Percentiles rank a stretch among this genome's conserved stretches.
Conservation (phyloP, 2,888 invertebrate genomes). For the Oscheius sp. region DNA sequence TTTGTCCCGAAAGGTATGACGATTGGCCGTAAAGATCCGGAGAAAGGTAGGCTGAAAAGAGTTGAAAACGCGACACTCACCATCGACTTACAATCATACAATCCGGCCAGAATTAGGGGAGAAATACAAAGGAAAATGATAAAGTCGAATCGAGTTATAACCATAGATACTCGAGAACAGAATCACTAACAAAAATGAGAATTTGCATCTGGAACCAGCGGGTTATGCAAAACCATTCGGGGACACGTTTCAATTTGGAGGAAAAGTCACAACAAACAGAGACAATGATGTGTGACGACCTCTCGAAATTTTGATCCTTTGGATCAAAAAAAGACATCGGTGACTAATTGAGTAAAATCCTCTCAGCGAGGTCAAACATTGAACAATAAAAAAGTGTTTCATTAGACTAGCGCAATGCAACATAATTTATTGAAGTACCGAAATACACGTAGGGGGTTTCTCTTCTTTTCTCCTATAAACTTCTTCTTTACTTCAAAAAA, state of each 20-base stretch:
- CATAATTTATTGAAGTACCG: slow-evolving; percentile 11
- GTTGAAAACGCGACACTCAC: background rate
- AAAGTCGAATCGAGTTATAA: background rate
- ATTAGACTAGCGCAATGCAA: too few relatives aligned
- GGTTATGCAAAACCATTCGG: slow-evolving; percentile 9
- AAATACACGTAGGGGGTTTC: slow-evolving; percentile 24
- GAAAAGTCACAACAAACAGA: too few relatives aligned
- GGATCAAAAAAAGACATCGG: too few relatives aligned
- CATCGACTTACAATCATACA: slow-evolving; percentile 6
- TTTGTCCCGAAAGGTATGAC: too few relatives aligned
- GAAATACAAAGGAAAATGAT: background rate
- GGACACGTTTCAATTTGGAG: background rate
- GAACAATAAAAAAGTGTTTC: too few relatives aligned
- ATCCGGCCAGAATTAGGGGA: background rate
- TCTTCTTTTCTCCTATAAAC: background rate
- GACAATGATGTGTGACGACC: background rate
- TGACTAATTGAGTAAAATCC: too few relatives aligned
- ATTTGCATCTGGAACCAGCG: slow-evolving; percentile 16
- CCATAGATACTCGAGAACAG: background rate
- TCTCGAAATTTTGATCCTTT: too few relatives aligned
- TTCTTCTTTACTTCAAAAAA: background rate
- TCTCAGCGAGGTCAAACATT: too few relatives aligned
- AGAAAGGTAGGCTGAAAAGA: background rate
- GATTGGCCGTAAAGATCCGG: background rate
- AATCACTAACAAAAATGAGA: background rate